These are phyloP conservation scores for Dasyornis broadbenti DNA, from an alignment of 2,113 vertebrate species.

Conservation along the genomic window DNA sequence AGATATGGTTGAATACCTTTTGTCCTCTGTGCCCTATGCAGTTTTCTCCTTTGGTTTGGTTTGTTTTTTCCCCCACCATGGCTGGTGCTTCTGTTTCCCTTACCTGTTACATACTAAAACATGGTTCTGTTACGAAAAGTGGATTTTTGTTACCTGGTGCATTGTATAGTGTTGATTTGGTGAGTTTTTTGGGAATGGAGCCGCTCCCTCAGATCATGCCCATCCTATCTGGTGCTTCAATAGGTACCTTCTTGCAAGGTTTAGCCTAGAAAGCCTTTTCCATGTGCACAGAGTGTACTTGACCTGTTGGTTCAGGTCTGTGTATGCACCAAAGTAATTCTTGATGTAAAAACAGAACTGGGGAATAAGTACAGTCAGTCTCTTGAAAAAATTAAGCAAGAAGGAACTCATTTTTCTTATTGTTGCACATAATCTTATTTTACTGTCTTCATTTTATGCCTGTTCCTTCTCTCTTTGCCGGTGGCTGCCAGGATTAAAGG, in stretches of 20 bases:
- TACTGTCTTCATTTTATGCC: not conserved
- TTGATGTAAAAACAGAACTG: not conserved
- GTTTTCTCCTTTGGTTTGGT: not conserved
- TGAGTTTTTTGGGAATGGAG: not conserved
- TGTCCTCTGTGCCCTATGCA: fast-evolving
- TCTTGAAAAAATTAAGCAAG: not conserved
- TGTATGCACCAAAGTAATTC: not conserved
- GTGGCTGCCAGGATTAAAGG: not conserved
- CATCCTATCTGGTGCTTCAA: not conserved
- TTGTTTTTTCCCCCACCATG: fast-evolving
- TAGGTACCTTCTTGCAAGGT: not conserved
- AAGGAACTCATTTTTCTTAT: not conserved
- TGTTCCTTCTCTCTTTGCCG: not conserved
- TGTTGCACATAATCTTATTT: not conserved
- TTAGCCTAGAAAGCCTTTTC: not conserved
- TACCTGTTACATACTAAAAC: not conserved
- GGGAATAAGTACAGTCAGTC: not conserved
- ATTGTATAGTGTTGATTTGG: fast-evolving
- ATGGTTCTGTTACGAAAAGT: not conserved
- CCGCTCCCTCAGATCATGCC: not conserved
- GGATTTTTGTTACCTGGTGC: not conserved
- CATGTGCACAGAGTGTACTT: fast-evolving
- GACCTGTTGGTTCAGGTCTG: not conserved
- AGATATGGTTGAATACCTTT: not conserved
- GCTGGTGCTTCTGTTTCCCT: not conserved